Conservation (phyloP, 2,888 invertebrate genomes). For the Prionchulus punctatus region DNA sequence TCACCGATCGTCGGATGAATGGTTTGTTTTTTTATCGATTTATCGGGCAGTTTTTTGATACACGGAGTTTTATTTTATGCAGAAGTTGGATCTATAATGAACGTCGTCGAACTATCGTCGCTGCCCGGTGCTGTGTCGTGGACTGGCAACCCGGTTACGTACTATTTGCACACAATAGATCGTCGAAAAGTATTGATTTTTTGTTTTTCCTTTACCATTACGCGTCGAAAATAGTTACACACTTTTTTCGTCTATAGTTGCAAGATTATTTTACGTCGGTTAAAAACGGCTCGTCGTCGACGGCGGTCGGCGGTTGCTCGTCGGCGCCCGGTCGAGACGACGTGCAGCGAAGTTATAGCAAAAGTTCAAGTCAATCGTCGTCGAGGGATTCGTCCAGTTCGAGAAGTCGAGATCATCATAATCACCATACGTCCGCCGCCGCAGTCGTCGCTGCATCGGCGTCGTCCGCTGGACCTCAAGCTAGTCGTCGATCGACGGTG, state of each 20-base stretch:
- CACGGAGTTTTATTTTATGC: too few relatives aligned
- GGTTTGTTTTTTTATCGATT: too few relatives aligned
- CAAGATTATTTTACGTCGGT: neutral
- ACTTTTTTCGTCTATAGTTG: neutral
- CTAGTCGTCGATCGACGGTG: neutral
- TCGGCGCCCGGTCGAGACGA: too few relatives aligned
- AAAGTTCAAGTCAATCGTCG: neutral
- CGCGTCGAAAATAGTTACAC: neutral
- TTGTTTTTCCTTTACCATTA: neutral
- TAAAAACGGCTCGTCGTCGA: neutral
- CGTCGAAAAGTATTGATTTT: conserved; percentile 52
- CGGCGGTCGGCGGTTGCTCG: too few relatives aligned
- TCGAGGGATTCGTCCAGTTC: neutral
- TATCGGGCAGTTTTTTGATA: too few relatives aligned
- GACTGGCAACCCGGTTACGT: conserved; percentile 96
- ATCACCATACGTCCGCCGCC: neutral
- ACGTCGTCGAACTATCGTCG: conserved; percentile 87
- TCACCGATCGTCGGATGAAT: conserved; percentile 88
- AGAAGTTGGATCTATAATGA: conserved; percentile 97
- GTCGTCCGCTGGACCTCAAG: neutral
- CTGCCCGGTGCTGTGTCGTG: conserved; percentile 89
- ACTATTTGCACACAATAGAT: conserved; percentile 94
- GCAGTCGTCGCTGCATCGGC: neutral
- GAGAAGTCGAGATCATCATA: too few relatives aligned
- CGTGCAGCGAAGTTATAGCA: neutral